Conservation (phyloP, 2,888 invertebrate species). For the Tenthredo mesomela region DNA sequence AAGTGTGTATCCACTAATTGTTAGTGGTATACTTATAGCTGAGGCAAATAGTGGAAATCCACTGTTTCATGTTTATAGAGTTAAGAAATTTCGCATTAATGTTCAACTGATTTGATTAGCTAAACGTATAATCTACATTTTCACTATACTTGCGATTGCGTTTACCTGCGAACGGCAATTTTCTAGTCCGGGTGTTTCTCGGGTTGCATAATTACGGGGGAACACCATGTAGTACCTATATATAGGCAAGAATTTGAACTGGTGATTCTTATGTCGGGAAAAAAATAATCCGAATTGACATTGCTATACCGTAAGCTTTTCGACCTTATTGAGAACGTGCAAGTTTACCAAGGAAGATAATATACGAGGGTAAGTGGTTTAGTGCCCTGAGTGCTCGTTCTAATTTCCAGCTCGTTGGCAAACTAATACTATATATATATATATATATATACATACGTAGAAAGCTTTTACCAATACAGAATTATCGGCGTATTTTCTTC, state of each 20-base stretch:
- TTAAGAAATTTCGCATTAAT: background rate
- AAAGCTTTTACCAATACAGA: constrained; percentile 23
- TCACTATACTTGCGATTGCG: background rate
- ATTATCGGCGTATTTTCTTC: background rate
- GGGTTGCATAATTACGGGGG: constrained; percentile 38
- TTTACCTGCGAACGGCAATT: constrained; percentile 5
- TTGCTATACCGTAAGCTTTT: constrained; percentile 29
- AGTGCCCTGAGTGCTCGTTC: constrained; percentile 15
- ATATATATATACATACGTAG: too few species aligned
- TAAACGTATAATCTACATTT: background rate
- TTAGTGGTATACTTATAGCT: too few species aligned
- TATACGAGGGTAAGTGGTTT: background rate
- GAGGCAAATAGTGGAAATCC: too few species aligned
- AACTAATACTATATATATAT: constrained; percentile 15
- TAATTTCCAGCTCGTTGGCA: constrained; percentile 16
- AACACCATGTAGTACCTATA: too few species aligned
- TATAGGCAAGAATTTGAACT: constrained; percentile 4
- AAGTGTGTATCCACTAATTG: too few species aligned
- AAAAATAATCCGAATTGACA: constrained; percentile 36
- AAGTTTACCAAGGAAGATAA: constrained; percentile 26
- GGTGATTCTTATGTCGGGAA: background rate
- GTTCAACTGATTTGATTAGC: background rate
- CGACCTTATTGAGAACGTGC: background rate
- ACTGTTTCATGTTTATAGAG: too few species aligned
- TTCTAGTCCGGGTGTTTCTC: background rate